phyloP scores from a whole-genome alignment of 2,888 invertebrate genomes.

The Dicyrtomina minuta region DNA sequence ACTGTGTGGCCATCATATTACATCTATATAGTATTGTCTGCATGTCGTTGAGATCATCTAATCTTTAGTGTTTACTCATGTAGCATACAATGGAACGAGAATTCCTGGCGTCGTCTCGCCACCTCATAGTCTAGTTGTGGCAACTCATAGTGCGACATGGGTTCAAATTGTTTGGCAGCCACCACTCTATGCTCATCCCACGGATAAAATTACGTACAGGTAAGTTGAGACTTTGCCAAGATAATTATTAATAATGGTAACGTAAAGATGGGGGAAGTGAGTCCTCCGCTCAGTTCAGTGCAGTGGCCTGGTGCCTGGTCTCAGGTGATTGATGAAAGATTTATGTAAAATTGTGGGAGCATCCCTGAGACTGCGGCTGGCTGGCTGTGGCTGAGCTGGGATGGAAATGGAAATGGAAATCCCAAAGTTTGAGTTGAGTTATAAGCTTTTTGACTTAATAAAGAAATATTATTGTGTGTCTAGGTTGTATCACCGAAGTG shows the following conservation, averaged over 20 bases:
- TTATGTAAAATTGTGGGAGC: no score
- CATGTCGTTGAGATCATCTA: no score
- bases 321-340: no score
- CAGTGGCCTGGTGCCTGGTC: no score
- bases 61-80: no score
- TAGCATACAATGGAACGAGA: conserved; percentile 57
- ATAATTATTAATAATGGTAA: background rate
- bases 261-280: no score
- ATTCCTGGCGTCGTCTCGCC: conserved; percentile 74
- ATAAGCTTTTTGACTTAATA: background rate
- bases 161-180: conserved; percentile 81
- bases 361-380: no score
- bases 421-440: no score
- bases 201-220: conserved; percentile 75
- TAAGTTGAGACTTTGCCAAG: conserved; percentile 59
- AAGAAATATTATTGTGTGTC: conserved; percentile 44
- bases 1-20: no score
- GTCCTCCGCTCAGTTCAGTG: no score
- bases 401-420: background rate
- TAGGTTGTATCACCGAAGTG: conserved; percentile 72
- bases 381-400: background rate
- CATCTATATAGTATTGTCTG: background rate
- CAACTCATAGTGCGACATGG: conserved; percentile 78
- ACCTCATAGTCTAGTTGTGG: conserved; percentile 75
- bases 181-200: conserved; percentile 77